Conservation (phyloP, 2,797 vertebrate species). For the Epinephelus awoara region DNA sequence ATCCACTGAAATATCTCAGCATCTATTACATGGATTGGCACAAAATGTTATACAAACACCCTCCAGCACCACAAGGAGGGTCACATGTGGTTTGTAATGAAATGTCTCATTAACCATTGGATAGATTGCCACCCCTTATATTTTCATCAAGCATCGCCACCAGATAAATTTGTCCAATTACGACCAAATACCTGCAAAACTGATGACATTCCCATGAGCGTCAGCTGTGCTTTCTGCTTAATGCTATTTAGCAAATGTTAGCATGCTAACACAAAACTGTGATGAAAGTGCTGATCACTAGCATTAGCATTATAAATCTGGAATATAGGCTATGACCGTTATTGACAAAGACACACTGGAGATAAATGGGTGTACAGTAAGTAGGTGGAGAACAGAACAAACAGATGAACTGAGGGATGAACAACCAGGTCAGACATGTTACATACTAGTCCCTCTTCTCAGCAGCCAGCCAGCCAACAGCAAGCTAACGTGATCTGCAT, state of each 20-base stretch:
- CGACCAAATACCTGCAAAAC: too few species aligned
- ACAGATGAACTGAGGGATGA: constrained; percentile 65
- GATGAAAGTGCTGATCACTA: too few species aligned
- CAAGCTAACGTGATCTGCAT: constrained; percentile 80
- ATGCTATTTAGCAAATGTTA: too few species aligned
- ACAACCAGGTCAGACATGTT: constrained; percentile 75
- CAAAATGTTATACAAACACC: not conserved
- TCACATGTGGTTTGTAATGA: not conserved
- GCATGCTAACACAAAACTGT: too few species aligned
- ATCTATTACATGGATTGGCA: not conserved
- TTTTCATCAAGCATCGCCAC: not conserved
- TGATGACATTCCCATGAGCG: too few species aligned
- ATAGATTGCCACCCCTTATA: not conserved
- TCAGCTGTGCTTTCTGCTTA: too few species aligned
- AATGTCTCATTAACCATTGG: not conserved
- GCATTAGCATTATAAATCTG: too few species aligned
- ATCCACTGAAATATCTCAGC: not conserved
- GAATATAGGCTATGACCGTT: too few species aligned
- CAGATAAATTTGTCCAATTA: not conserved
- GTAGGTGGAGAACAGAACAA: constrained; percentile 55
- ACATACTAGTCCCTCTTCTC: constrained; percentile 64
- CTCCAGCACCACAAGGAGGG: not conserved
- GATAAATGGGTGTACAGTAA: constrained; percentile 54
- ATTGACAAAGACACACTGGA: constrained; percentile 61
- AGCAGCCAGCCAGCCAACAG: constrained; percentile 69